Percentiles rank a stretch among this genome's conserved stretches.
Conservation (phyloP, 1,140 invertebrate genomes). For the Pinna nobilis region DNA sequence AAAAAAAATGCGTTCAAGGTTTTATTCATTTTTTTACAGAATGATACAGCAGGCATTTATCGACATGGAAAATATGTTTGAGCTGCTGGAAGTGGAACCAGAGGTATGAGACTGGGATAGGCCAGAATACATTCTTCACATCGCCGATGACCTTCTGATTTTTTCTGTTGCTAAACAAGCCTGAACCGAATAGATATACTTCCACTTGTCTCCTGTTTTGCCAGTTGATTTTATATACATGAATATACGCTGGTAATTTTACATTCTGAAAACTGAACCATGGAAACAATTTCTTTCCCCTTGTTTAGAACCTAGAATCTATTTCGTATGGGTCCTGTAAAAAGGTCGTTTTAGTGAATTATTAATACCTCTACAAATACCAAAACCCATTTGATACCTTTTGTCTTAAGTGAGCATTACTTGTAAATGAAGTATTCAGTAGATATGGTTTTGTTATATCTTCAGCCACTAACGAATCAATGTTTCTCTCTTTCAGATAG, state of each 20-base stretch:
- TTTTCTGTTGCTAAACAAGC: too few species aligned
- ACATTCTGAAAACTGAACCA: not conserved
- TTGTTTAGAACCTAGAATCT: too few species aligned
- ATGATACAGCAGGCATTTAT: conserved; percentile 98
- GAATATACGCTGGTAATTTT: too few species aligned
- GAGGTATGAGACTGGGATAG: conserved; percentile 79
- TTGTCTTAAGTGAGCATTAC: not conserved
- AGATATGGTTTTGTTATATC: not conserved
- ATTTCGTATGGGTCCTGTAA: too few species aligned
- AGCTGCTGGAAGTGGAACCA: conserved; percentile 88
- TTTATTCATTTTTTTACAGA: conserved; percentile 75
- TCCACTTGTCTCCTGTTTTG: too few species aligned
- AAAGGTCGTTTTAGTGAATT: too few species aligned
- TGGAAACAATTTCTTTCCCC: not conserved
- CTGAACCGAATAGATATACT: too few species aligned
- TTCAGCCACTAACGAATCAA: not conserved
- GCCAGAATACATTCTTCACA: not conserved
- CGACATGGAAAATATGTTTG: conserved; percentile 99
- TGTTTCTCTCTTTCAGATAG: not conserved
- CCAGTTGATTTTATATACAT: too few species aligned
- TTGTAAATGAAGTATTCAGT: not conserved
- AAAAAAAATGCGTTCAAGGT: conserved; percentile 72
- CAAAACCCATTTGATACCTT: not conserved
- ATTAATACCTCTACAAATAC: not conserved
- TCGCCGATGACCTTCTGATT: not conserved